Conservation (phyloP, 2,888 invertebrate genomes). For the Thecocarcelia acutangulata region DNA sequence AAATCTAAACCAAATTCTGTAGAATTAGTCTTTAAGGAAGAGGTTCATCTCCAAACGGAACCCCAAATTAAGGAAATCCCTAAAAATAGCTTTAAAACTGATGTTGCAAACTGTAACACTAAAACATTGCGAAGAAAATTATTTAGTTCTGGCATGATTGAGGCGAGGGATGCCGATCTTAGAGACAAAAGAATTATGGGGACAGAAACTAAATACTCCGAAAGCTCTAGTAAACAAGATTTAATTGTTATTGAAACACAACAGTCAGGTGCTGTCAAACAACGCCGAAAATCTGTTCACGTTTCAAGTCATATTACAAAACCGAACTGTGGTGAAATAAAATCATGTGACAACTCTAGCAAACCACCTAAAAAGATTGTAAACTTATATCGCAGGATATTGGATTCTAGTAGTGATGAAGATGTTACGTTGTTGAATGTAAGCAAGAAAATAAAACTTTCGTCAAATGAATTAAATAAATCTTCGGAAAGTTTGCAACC, state of each 20-base stretch:
- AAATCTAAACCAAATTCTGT: too few relatives aligned
- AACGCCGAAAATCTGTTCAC: constrained; percentile 12
- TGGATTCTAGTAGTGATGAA: constrained; percentile 42
- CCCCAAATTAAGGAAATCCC: too few relatives aligned
- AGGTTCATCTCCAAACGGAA: too few relatives aligned
- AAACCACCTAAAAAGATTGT: neutral
- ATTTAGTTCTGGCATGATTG: constrained; percentile 2
- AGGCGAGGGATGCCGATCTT: neutral
- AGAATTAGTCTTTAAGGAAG: too few relatives aligned
- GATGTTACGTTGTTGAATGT: neutral
- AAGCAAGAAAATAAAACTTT: neutral
- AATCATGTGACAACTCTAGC: neutral
- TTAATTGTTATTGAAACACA: neutral
- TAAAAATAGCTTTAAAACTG: too few relatives aligned
- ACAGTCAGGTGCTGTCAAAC: neutral
- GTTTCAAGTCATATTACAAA: neutral
- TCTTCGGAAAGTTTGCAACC: neutral
- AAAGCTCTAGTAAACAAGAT: neutral
- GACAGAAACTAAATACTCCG: neutral
- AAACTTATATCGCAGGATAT: constrained; percentile 29
- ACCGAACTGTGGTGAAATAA: neutral
- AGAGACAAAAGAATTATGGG: too few relatives aligned
- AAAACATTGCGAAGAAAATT: constrained; percentile 28
- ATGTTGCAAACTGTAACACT: constrained; percentile 6
- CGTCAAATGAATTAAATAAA: neutral